Evolutionary conservation across 2,113 vertebrate genomes (phyloP).

Genomic region (Boulengerochromis microlepis): DNA sequence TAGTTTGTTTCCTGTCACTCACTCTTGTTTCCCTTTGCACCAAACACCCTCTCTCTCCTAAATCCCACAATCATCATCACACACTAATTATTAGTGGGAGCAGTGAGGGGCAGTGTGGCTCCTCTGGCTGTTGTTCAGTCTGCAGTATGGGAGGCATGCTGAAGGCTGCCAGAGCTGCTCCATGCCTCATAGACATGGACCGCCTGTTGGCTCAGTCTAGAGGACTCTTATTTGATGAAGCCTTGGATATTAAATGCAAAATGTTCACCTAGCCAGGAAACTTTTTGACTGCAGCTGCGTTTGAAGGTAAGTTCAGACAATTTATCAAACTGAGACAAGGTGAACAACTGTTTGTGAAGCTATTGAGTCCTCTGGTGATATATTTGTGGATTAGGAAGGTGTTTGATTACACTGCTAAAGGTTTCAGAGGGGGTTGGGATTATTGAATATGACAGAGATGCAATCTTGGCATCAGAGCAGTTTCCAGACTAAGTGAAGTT

Average conservation of each 20-base stretch:
- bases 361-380: background rate
- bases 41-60: background rate
- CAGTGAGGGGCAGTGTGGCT: background rate
- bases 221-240: background rate
- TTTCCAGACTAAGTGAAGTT: background rate
- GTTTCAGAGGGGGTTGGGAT: background rate
- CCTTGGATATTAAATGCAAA: background rate
- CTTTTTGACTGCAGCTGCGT: background rate
- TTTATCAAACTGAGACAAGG: background rate
- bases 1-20: background rate
- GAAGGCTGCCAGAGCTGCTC: background rate
- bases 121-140: background rate
- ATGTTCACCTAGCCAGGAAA: background rate
- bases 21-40: background rate
- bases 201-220: background rate
- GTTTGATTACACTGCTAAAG: background rate
- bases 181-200: background rate
- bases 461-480: background rate
- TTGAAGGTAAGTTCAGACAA: slow-evolving; percentile 2
- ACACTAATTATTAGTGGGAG: background rate
- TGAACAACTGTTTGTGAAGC: background rate
- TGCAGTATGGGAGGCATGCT: slow-evolving; percentile 15
- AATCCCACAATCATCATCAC: slow-evolving; percentile 7
- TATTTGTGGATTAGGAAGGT: background rate
- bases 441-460: background rate